Percentiles rank a stretch among this genome's conserved stretches.
phyloP scores from a whole-genome alignment of 1,140 invertebrate species.

The Amyelois transitella region DNA sequence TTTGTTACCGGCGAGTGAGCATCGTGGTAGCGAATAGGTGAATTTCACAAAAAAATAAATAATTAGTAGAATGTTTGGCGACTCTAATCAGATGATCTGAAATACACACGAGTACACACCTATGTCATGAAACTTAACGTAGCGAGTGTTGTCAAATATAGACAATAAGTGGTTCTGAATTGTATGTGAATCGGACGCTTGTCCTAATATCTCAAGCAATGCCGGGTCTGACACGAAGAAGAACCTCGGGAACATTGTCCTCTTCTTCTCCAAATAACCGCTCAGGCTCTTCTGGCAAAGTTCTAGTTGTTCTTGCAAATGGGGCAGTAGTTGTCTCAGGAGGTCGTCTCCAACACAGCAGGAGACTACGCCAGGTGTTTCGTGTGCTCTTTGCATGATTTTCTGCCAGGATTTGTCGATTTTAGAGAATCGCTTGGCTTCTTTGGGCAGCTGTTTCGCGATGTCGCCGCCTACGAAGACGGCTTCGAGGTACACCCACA shows the following conservation, averaged over 20 bases:
- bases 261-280: constrained; percentile 96
- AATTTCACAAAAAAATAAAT: too few relatives aligned
- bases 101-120: too few relatives aligned
- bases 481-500: constrained; percentile 98
- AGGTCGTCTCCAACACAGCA: constrained; percentile 97
- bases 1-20: too few relatives aligned
- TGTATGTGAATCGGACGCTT: constrained; percentile 97
- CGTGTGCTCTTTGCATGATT: constrained; percentile 96
- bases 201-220: constrained; percentile 94
- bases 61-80: too few relatives aligned
- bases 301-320: constrained; percentile 97
- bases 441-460: constrained; percentile 96
- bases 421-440: constrained; percentile 95
- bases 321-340: constrained; percentile 92
- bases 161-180: constrained; percentile 97
- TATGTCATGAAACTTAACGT: constrained; percentile 95
- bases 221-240: constrained; percentile 99
- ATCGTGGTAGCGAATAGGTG: too few relatives aligned
- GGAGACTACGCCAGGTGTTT: constrained; percentile 94
- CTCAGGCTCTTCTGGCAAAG: constrained; percentile 97
- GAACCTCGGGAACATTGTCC: constrained; percentile 97
- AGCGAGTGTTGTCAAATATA: constrained; percentile 96
- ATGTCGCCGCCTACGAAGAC: constrained; percentile 99
- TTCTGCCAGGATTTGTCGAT: constrained; percentile 99
- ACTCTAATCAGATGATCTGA: too few relatives aligned